Evolutionary conservation across 1,140 invertebrate genomes (phyloP).

Genomic region (Pteromalus puparum): DNA sequence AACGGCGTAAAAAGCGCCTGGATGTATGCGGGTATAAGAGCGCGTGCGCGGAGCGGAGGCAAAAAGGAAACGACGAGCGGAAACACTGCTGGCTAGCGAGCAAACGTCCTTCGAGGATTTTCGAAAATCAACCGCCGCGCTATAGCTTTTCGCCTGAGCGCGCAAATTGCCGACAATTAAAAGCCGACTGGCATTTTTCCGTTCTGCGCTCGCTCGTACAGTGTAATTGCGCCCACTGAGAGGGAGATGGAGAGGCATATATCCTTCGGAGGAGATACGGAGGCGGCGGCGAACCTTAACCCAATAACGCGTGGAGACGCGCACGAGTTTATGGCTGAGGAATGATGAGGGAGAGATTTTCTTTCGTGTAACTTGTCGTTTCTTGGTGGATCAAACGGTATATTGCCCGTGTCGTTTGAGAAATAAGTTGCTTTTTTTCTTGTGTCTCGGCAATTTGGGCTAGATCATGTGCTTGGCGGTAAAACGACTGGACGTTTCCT

Average conservation of each 20-base stretch:
- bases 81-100: background rate
- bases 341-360: background rate
- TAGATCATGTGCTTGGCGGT: too few relatives aligned
- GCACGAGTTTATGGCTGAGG: background rate
- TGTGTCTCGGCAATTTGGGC: too few relatives aligned
- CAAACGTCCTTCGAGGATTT: constrained; percentile 30
- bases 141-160: constrained; percentile 32
- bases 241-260: background rate
- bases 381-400: too few relatives aligned
- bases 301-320: constrained; percentile 1
- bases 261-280: background rate
- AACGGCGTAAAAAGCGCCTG: background rate
- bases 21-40: background rate
- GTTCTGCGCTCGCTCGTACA: background rate
- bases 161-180: constrained; percentile 45
- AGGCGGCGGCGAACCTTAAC: constrained; percentile 19
- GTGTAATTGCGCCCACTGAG: background rate
- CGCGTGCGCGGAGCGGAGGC: too few relatives aligned
- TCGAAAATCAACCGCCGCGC: constrained; percentile 26
- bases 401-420: too few relatives aligned
- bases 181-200: constrained; percentile 26
- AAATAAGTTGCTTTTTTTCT: too few relatives aligned
- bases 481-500: background rate
- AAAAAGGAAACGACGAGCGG: constrained; percentile 4
- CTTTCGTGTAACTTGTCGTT: too few relatives aligned